Evolutionary conservation across 2,888 invertebrate genomes (phyloP).

Genomic region (Icerya purchasi): DNA sequence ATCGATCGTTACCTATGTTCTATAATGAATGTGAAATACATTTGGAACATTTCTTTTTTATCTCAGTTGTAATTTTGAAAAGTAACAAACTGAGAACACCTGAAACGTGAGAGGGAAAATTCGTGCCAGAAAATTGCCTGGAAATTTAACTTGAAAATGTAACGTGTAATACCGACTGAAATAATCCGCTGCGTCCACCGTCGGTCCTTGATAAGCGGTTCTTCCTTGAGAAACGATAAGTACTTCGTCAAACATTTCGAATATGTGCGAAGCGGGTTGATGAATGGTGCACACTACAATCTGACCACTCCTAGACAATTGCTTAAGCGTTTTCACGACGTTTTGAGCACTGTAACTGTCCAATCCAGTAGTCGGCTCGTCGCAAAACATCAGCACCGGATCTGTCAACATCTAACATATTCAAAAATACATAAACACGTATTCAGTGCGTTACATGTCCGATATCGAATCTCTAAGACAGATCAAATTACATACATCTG

Average conservation of each 20-base stretch:
- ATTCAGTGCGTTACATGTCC: too few species aligned
- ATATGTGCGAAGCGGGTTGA: slow-evolving; percentile 71
- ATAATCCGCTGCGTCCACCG: slow-evolving; percentile 42
- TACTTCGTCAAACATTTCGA: slow-evolving; percentile 58
- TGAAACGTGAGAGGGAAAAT: background rate
- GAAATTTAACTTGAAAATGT: too few species aligned
- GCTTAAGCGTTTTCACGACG: slow-evolving; percentile 46
- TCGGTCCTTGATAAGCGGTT: slow-evolving; percentile 54
- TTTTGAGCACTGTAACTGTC: slow-evolving; percentile 73
- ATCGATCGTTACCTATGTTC: too few species aligned
- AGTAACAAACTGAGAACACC: too few species aligned
- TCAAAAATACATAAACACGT: too few species aligned
- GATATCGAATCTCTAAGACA: background rate
- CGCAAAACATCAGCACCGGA: slow-evolving; percentile 73
- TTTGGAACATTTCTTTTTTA: too few species aligned
- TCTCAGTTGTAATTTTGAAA: too few species aligned
- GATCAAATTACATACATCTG: background rate
- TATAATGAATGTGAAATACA: too few species aligned
- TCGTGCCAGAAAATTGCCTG: background rate
- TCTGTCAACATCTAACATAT: slow-evolving; percentile 72
- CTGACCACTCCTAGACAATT: slow-evolving; percentile 43
- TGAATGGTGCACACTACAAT: slow-evolving; percentile 72
- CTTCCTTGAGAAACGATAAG: slow-evolving; percentile 58
- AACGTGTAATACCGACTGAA: slow-evolving; percentile 47
- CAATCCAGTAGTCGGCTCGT: slow-evolving; percentile 80